Base-by-base conservation (phyloP, 2,888 invertebrate species). In the Trissonchulus sp. region DNA sequence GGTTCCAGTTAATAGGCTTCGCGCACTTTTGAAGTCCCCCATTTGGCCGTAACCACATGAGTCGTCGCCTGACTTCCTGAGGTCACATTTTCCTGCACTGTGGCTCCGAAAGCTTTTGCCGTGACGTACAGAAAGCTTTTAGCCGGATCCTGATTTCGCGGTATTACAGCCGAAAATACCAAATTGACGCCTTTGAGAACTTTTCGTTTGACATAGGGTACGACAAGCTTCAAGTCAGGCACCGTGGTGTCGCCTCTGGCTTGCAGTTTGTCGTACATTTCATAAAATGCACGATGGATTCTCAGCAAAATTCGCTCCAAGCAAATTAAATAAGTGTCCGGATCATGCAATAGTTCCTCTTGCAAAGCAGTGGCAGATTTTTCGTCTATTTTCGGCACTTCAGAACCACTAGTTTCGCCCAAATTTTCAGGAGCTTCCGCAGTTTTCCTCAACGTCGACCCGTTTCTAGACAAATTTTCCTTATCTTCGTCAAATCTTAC, bases 41-140 rank as follows among this genome's bases (percentile, higher is more conserved):
- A 90, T 81, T 92, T 89, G 1, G 94, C 92, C 1, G 96, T 98
- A 0, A 99, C 93, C 73, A 99, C 88, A 87, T 99, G 97, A 1
- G 97, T 97, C 0, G 93, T 92, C 76, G 89, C 88, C 31, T 89
- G 90, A 23, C 8, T 23, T 23, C 48, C 48, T 15, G 48, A 23
- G 34, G 8, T 77, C 31, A 86, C 80, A 62, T 82, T 82, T 23
- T 48, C 23, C 15, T 91, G 90, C 0, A 96, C 90, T 74, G 90
- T 89, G 0, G 94, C 94, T 0, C 97, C 93, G 76, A 97, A 88
- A 80, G 91, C 90, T 81, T 88, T 89, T 0, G 97, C 96, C 30
- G 95, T 91, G 82, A 90, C 89, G 84, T 91, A 95, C 0, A 93
- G 92, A 74, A 91, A 89, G 74, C 92, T 93, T 76, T 92, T 91